Evolutionary conservation across 2,888 invertebrate genomes (phyloP).

Genomic region (Tenthredo scrophulariae): DNA sequence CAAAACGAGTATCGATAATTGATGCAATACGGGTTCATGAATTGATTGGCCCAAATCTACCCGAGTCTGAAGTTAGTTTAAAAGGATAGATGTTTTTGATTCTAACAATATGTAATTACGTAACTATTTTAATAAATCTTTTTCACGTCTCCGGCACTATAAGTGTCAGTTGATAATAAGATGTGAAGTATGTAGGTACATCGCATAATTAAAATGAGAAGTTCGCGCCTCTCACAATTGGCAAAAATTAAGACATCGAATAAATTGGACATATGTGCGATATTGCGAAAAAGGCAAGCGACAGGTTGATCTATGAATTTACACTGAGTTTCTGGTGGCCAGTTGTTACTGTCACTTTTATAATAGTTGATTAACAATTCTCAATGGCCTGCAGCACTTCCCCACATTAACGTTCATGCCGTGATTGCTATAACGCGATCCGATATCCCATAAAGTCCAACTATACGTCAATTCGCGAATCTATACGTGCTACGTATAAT

Average conservation of each 20-base stretch:
- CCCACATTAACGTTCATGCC: background rate
- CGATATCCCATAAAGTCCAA: background rate
- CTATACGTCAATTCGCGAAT: background rate
- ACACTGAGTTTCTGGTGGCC: background rate
- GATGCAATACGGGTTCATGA: background rate
- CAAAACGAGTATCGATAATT: background rate
- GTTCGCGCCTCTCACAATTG: background rate
- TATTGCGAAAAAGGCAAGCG: conserved; percentile 12
- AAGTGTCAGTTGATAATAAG: background rate
- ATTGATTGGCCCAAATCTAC: background rate
- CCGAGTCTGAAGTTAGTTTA: background rate
- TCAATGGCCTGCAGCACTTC: background rate
- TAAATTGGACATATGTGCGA: background rate
- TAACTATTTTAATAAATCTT: background rate
- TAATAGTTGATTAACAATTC: conserved; percentile 37
- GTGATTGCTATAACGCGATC: background rate
- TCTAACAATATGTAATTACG: background rate
- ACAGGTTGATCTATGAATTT: background rate
- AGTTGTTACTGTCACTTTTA: background rate
- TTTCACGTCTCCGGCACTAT: background rate
- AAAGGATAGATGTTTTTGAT: background rate
- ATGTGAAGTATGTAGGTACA: background rate
- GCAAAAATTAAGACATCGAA: background rate
- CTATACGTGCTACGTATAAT: background rate
- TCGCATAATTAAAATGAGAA: background rate